These are phyloP conservation scores for Tipula unca DNA, from an alignment of 2,888 invertebrate species.

Conservation along the genomic window DNA sequence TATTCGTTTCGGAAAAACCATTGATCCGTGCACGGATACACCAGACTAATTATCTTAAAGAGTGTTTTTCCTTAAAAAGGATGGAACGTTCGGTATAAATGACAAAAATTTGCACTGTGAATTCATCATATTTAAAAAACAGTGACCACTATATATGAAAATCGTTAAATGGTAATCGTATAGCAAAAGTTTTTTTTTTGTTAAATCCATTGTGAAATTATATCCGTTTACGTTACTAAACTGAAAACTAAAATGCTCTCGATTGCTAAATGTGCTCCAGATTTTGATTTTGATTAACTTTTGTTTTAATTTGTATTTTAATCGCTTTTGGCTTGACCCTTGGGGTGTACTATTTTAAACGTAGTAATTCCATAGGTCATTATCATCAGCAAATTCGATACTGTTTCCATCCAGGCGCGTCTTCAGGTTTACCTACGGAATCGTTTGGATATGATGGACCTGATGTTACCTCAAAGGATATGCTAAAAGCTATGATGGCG, in stretches of 20 bases:
- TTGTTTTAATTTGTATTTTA: neutral
- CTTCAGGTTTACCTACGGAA: slow-evolving; percentile 41
- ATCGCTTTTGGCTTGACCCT: slow-evolving; percentile 16
- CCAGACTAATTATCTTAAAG: neutral
- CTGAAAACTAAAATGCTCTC: neutral
- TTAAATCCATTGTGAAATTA: neutral
- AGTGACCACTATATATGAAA: no score
- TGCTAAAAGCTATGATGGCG: slow-evolving; percentile 78
- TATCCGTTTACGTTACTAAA: neutral
- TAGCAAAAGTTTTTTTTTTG: neutral
- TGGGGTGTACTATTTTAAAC: slow-evolving; percentile 36
- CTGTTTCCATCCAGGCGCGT: slow-evolving; percentile 88
- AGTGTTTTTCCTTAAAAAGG: neutral
- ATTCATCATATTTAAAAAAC: neutral
- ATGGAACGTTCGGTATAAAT: neutral
- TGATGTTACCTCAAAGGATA: slow-evolving; percentile 62
- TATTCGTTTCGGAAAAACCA: neutral
- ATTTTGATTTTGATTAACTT: neutral
- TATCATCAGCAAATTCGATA: slow-evolving; percentile 47
- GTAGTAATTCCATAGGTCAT: slow-evolving; percentile 41
- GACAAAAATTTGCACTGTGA: neutral
- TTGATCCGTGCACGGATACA: neutral
- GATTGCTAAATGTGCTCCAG: neutral
- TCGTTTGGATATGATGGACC: slow-evolving; percentile 50
- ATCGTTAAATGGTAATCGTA: neutral